Evolutionary conservation across 2,113 vertebrate species (phyloP).

Genomic region (Nymphicus hollandicus): DNA sequence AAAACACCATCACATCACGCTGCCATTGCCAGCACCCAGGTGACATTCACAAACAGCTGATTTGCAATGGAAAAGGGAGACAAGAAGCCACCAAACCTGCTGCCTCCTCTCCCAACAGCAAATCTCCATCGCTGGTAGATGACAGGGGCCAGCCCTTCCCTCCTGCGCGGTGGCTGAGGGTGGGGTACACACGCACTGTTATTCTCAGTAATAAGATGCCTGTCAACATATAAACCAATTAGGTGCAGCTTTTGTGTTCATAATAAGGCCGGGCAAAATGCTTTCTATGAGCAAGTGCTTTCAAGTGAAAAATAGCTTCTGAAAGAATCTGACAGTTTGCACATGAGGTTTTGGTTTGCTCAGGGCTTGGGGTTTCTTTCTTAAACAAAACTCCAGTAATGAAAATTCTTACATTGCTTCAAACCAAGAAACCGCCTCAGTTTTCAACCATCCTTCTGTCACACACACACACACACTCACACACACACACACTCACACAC

Average conservation of each 20-base stretch:
- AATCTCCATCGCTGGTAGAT: accelerated
- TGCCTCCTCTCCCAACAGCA: not conserved
- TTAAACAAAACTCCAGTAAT: not conserved
- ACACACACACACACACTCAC: not conserved
- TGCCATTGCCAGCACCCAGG: not conserved
- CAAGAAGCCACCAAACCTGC: not conserved
- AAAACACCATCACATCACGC: accelerated
- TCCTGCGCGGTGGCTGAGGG: accelerated
- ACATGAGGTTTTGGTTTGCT: constrained; percentile 55
- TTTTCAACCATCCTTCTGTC: not conserved
- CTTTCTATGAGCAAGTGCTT: constrained; percentile 21
- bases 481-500: not conserved
- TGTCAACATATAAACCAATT: constrained; percentile 48
- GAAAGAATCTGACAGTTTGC: constrained; percentile 37
- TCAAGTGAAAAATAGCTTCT: constrained; percentile 58
- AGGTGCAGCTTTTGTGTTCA: constrained; percentile 22
- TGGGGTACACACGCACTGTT: accelerated
- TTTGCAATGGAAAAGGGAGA: not conserved
- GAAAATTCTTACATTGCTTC: constrained; percentile 55
- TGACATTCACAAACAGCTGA: not conserved
- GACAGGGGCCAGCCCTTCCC: not conserved
- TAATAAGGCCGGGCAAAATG: not conserved
- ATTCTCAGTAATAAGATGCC: not conserved
- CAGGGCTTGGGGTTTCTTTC: not conserved
- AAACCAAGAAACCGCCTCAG: not conserved